Evolutionary conservation across 2,888 invertebrate species (phyloP).

Genomic region (Platerodrilus igneus): DNA sequence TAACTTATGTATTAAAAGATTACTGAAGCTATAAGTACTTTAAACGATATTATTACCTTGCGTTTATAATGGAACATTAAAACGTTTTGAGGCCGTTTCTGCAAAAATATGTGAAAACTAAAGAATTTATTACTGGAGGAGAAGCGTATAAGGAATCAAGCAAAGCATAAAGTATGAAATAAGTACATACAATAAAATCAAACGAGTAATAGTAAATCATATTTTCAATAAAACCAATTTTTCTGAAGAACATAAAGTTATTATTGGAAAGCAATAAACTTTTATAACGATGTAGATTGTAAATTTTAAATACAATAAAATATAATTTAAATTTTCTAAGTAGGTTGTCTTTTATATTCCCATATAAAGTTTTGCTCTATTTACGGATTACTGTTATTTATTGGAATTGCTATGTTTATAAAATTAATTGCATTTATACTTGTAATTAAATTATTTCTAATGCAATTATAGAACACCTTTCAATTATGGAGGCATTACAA

Average conservation of each 20-base stretch:
- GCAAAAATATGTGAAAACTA: conserved; percentile 16
- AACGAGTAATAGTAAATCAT: conserved; percentile 45
- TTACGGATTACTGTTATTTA: conserved; percentile 15
- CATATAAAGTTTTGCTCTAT: conserved; percentile 18
- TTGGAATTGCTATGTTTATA: too few species aligned
- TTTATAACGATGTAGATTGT: conserved; percentile 41
- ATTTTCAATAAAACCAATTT: conserved; percentile 46
- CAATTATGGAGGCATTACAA: too few species aligned
- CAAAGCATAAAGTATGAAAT: conserved; percentile 26
- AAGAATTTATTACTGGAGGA: conserved; percentile 33
- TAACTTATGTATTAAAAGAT: too few species aligned
- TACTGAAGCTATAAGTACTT: too few species aligned
- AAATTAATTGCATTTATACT: too few species aligned
- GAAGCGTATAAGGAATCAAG: conserved; percentile 37
- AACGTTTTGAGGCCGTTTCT: conserved; percentile 7
- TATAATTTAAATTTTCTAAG: conserved; percentile 37
- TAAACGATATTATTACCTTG: conserved; percentile 11
- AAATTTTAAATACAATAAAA: conserved; percentile 44
- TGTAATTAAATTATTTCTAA: too few species aligned
- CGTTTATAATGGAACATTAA: conserved; percentile 13
- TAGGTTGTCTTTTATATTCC: conserved; percentile 30
- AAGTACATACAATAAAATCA: conserved; percentile 36
- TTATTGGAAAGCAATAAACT: conserved; percentile 41
- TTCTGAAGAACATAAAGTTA: conserved; percentile 38
- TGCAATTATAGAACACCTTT: too few species aligned